These are phyloP conservation scores for Xenops minutus DNA, from an alignment of 2,797 vertebrate species.

Conservation along the genomic window DNA sequence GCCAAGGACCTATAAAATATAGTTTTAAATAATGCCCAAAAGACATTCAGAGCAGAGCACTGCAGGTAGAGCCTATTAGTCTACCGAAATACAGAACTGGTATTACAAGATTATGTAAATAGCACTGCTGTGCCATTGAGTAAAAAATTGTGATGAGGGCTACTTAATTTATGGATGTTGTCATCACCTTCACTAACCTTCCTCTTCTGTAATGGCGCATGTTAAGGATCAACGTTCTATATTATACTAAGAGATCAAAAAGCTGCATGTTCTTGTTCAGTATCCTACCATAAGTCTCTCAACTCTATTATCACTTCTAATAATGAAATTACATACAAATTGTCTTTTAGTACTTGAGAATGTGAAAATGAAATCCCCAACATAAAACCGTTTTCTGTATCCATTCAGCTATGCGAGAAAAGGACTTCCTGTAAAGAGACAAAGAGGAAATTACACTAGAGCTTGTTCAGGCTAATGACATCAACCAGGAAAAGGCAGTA, in stretches of 20 bases:
- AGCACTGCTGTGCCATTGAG: neutral
- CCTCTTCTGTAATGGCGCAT: neutral
- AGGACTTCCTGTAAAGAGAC: neutral
- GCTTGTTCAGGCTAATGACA: conserved; percentile 4
- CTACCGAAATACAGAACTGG: neutral
- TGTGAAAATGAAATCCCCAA: conserved; percentile 7
- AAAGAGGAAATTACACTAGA: neutral
- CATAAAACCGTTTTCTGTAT: neutral
- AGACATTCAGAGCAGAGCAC: neutral
- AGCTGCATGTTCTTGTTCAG: conserved; percentile 21
- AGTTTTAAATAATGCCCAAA: neutral
- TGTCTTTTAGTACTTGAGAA: conserved; percentile 15
- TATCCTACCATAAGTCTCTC: neutral
- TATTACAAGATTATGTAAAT: conserved; percentile 8
- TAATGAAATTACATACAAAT: conserved; percentile 45
- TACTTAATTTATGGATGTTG: conserved; percentile 1
- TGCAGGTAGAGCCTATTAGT: neutral
- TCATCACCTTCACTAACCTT: conserved; percentile 55
- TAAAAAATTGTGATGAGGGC: neutral
- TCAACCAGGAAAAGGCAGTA: neutral
- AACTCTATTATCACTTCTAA: conserved; percentile 29
- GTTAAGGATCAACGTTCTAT: conserved; percentile 37
- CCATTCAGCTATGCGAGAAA: neutral
- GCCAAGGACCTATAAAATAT: neutral
- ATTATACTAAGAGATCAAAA: conserved; percentile 38